Evolutionary conservation across 2,797 vertebrate genomes (phyloP).

Genomic region (Siniperca scherzeri): DNA sequence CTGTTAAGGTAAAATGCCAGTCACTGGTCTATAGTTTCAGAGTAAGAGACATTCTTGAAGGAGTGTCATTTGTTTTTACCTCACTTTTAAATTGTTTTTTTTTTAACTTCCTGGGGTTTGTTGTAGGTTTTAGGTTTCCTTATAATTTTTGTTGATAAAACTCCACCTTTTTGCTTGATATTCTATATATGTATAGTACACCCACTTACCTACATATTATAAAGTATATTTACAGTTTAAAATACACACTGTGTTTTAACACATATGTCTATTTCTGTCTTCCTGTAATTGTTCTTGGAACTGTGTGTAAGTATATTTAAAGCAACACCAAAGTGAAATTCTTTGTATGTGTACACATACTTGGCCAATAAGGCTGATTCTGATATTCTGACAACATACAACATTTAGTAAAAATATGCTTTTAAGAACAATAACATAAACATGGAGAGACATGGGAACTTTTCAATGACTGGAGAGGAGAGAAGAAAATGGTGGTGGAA

Average conservation of each 20-base stretch:
- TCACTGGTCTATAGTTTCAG: neutral
- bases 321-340: too few species aligned
- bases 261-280: neutral
- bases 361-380: too few species aligned
- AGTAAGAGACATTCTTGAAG: neutral
- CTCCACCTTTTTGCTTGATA: neutral
- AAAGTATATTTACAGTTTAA: neutral
- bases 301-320: neutral
- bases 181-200: neutral
- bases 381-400: neutral
- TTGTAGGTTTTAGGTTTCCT: neutral
- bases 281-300: neutral
- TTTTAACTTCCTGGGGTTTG: neutral
- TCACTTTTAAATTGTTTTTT: slow-evolving; percentile 6
- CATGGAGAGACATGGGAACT: neutral
- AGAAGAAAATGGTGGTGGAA: neutral
- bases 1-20: neutral
- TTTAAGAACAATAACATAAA: neutral
- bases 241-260: too few species aligned
- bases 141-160: neutral
- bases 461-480: neutral
- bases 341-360: too few species aligned
- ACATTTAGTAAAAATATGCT: neutral
- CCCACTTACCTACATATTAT: neutral
- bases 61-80: neutral